Base-by-base conservation (phyloP, 1,140 invertebrate species). In the Euwallacea fornicatus region DNA sequence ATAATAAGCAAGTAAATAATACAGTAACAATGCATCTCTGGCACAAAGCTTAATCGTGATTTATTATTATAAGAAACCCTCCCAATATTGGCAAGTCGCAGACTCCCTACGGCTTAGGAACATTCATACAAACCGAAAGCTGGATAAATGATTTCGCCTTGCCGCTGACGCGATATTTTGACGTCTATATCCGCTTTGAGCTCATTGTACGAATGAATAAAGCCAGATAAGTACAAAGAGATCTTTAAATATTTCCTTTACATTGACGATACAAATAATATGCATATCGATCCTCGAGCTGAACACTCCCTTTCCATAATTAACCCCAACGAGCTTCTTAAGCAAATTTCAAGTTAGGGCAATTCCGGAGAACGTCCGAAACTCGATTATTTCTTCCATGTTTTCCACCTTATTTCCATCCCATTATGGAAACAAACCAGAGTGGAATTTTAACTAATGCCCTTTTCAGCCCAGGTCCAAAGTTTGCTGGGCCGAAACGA, bases 301-400 rank as follows among this genome's bases (percentile, higher is more conserved):
- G 21, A 33, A 33, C 21, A 33, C 21, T 33, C 21, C 21, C 21
- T 33, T 33, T 33, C 21, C 21, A 33, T 33, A 33, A 33, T 33
- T 33, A 33, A 33, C 21, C 21, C 21, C 21, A 33, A 33, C 1
- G 21, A 65, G 21, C 46, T 54, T 65, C 47, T 54, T 54, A 41
- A 65, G 33, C 8, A 65, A 53, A 65, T 65, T 21, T 53, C n/a
- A 42, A 65, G 44, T 47, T 0, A 53, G 44, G 16, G 63, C 46
- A 65, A 7, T 54, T 65, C 54, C 54, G 41, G 2, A 43, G 41
- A 53, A 42, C 65, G 65, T 66, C 55, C 41, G 43, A 66, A 55
- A 66, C 42, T 66, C 53, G 65, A 66, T 66, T 66, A 66, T 66
- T 58, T 66, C 65, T 47, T 66, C 42, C 65, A 66, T 66, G 64